These are phyloP conservation scores for Mormyrops attenuatus DNA, from an alignment of 2,797 vertebrate genomes.

Conservation along the genomic window DNA sequence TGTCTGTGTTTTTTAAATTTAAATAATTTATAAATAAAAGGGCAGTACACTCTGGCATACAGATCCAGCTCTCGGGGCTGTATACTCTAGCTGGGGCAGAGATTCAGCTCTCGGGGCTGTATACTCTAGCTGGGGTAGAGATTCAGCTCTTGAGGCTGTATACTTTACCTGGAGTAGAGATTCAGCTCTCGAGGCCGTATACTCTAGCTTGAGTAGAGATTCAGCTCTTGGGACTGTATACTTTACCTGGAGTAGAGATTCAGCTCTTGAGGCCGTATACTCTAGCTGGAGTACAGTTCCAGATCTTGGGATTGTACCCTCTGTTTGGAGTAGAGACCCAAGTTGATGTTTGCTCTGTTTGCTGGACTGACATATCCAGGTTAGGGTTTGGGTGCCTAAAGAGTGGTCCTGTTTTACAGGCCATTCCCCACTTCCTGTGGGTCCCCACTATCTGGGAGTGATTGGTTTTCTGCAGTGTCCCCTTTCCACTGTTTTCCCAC, in stretches of 20 bases:
- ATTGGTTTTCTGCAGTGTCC: not conserved
- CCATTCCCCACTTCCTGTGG: not conserved
- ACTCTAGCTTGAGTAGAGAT: not conserved
- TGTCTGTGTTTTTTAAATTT: not conserved
- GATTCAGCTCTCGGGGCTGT: not conserved
- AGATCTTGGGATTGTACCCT: not conserved
- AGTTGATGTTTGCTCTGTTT: not conserved
- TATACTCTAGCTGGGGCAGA: not conserved
- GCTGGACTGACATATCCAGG: not conserved
- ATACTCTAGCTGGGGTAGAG: not conserved
- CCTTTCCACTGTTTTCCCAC: not conserved
- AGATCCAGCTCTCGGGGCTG: not conserved
- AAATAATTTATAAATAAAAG: not conserved
- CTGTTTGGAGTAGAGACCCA: not conserved
- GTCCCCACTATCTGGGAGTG: not conserved
- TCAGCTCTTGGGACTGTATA: not conserved
- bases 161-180: accelerated
- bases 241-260: not conserved
- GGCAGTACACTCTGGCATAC: not conserved
- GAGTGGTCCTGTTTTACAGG: not conserved
- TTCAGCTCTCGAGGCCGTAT: not conserved
- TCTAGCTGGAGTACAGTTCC: accelerated
- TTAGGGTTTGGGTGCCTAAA: not conserved
- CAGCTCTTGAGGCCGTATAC: not conserved
- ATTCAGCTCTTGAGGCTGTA: not conserved